Evolutionary conservation across 2,113 vertebrate genomes (phyloP).

Genomic region (Marmota monax): DNA sequence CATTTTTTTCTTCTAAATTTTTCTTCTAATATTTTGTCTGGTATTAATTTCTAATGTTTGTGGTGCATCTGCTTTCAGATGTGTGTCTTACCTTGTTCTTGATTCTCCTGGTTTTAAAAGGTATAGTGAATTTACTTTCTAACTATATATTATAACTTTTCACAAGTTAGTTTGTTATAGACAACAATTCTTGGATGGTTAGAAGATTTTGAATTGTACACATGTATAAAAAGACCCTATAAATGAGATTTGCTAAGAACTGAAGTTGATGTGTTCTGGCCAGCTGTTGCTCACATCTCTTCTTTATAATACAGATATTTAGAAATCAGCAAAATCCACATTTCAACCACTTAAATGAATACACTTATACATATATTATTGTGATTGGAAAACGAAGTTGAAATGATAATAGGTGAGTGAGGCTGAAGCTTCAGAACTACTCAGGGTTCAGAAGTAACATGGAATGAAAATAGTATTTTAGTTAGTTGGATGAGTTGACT

Average conservation of each 20-base stretch:
- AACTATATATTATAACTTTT: neutral
- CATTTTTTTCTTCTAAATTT: neutral
- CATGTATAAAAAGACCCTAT: neutral
- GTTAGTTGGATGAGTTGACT: neutral
- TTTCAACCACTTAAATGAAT: neutral
- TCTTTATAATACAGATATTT: neutral
- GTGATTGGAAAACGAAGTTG: neutral
- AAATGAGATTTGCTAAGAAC: neutral
- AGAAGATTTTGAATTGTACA: neutral
- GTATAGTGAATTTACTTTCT: neutral
- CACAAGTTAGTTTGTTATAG: neutral
- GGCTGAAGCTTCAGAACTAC: too few species aligned
- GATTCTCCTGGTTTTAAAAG: neutral
- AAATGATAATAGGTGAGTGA: neutral
- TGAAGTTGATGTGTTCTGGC: neutral
- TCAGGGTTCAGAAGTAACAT: too few species aligned
- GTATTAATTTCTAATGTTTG: neutral
- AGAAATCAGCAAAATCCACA: neutral
- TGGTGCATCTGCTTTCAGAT: neutral
- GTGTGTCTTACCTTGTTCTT: neutral
- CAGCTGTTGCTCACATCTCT: neutral
- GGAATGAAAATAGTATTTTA: neutral
- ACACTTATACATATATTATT: neutral
- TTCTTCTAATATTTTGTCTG: neutral
- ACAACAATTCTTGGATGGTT: neutral